Base-by-base conservation (phyloP, 2,113 vertebrate genomes). In the Serinus canaria region DNA sequence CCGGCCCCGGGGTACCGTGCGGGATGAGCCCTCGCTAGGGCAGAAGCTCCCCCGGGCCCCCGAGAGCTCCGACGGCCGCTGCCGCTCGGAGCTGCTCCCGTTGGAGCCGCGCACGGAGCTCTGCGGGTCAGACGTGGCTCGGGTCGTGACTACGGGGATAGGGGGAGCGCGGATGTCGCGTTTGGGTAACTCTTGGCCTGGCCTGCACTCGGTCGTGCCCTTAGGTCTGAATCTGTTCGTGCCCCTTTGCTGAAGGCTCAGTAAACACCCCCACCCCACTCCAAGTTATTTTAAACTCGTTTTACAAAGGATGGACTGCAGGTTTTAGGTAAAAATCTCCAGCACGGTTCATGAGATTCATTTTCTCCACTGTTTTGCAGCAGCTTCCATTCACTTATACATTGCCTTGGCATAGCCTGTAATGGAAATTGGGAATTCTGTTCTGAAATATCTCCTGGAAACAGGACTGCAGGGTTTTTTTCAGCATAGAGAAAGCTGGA, bases 181-280 rank as follows among this genome's bases (percentile, higher is more conserved):
- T 24, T 6, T 15, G 88, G 44, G 23, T 9, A 1, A 19, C 41
- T 18, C 46, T 19, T 2, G 68, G 58, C 53, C 1, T 1, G 33
- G n/a, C 59, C 12, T 11, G 8, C 28, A 0, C 16, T 56, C 2
- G 3, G 1, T 19, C 6, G 11, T 20, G 33, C 62, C n/a, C 25
- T 13, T 5, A 16, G 11, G 2, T 27, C 47, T 31, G 12, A 25
- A 47, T 27, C 24, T 15, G 6, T 46, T 47, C 14, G 3, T 55
- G 25, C 25, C 30, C 17, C 16, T 69, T 31, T 15, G 13, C 43
- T 60, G 41, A 15, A 52, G 69, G 9, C n/a, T 2, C n/a, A 14
- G 0, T 21, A 43, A 24, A 13, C 22, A 20, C 16, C 18, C 3
- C 5, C 0, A 1, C 50, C 27, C 33, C 2, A 6, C 55, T 22